Conservation (phyloP, 2,113 vertebrate genomes). For the Pogonocichla stellata region DNA sequence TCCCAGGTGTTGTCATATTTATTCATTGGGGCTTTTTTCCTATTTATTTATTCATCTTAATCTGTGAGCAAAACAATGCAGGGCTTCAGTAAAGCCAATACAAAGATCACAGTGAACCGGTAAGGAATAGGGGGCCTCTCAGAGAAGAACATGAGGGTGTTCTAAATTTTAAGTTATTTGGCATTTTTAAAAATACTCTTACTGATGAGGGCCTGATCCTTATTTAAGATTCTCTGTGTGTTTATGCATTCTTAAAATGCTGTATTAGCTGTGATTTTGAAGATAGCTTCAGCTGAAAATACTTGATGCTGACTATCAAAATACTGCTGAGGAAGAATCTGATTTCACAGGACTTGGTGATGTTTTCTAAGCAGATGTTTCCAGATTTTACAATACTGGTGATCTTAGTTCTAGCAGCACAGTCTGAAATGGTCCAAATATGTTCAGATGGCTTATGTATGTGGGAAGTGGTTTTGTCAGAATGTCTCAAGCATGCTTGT, state of each 20-base stretch:
- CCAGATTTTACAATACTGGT: neutral
- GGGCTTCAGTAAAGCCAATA: neutral
- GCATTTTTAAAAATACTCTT: neutral
- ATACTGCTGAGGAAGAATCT: neutral
- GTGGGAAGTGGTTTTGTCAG: conserved; percentile 18
- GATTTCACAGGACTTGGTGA: neutral
- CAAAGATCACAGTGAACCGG: neutral
- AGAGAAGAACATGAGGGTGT: neutral
- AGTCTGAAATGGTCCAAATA: neutral
- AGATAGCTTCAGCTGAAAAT: neutral
- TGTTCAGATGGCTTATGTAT: neutral
- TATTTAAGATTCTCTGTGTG: neutral
- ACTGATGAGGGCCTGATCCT: neutral
- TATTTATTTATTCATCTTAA: neutral
- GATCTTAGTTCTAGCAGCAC: neutral
- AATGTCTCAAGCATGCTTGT: neutral
- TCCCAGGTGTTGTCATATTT: neutral
- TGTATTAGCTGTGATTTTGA: neutral
- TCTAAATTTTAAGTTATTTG: neutral
- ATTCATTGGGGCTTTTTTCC: neutral
- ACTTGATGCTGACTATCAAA: neutral
- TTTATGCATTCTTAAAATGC: neutral
- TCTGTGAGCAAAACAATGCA: neutral
- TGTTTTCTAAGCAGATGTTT: conserved; percentile 26
- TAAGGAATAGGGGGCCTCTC: neutral